Evolutionary conservation across 2,888 invertebrate genomes (phyloP).

Genomic region (Petrophora chlorosata): DNA sequence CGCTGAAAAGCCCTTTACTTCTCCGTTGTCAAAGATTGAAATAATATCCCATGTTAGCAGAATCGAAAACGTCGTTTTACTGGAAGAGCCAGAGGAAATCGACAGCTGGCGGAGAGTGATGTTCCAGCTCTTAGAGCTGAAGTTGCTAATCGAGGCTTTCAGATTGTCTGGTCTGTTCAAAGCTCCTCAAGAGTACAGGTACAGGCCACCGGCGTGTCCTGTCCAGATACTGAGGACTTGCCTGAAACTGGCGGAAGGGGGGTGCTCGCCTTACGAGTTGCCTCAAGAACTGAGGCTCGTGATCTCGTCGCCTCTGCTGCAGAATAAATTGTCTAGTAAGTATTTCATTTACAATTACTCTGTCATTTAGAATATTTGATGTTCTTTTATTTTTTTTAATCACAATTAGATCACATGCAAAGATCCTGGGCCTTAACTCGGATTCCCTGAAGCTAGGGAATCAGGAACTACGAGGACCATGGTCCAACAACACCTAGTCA

Average conservation of each 20-base stretch:
- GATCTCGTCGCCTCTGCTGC: constrained; percentile 67
- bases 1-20: constrained; percentile 65
- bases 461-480: too few relatives aligned
- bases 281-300: constrained; percentile 86
- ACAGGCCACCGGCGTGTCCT: constrained; percentile 65
- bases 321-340: constrained; percentile 68
- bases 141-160: constrained; percentile 84
- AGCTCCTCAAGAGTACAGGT: constrained; percentile 69
- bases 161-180: constrained; percentile 82
- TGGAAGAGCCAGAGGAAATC: constrained; percentile 69
- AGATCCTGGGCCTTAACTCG: too few relatives aligned
- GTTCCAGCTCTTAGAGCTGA: constrained; percentile 80
- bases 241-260: constrained; percentile 85
- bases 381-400: too few relatives aligned
- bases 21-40: constrained; percentile 70
- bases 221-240: constrained; percentile 85
- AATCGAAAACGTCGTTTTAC: constrained; percentile 63
- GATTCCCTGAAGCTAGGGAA: too few relatives aligned
- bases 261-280: constrained; percentile 85
- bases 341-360: constrained; percentile 3
- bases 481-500: too few relatives aligned
- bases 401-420: too few relatives aligned
- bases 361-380: too few relatives aligned
- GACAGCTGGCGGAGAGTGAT: constrained; percentile 77
- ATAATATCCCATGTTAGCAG: constrained; percentile 73